These are phyloP conservation scores for Himalopsyche anomala DNA, from an alignment of 2,888 invertebrate species.

Conservation along the genomic window DNA sequence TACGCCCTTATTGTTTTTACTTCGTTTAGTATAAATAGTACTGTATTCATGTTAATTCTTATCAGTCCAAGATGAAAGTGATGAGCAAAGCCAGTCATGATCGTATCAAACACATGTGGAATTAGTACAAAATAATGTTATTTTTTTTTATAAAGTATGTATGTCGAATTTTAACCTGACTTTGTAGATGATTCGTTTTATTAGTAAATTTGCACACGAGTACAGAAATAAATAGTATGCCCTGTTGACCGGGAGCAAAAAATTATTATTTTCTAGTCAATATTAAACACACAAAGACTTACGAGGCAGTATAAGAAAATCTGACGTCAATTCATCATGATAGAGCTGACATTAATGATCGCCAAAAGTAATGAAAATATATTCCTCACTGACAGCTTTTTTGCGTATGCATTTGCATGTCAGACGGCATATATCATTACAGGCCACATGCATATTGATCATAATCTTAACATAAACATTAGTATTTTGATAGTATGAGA, in stretches of 20 bases:
- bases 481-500: neutral
- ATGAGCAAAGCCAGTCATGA: no score
- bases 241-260: neutral
- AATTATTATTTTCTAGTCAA: neutral
- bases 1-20: no score
- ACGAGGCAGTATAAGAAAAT: neutral
- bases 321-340: constrained; percentile 53
- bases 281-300: constrained; percentile 29
- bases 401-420: constrained; percentile 4
- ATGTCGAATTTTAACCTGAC: no score
- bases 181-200: no score
- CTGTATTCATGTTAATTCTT: no score
- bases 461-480: constrained; percentile 52
- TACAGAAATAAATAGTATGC: neutral
- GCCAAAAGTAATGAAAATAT: constrained; percentile 46
- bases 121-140: no score
- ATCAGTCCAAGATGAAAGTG: no score
- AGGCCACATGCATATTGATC: constrained; percentile 42
- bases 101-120: no score
- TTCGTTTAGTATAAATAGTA: no score
- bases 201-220: no score
- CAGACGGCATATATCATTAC: constrained; percentile 1
- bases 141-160: no score
- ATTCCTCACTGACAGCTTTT: constrained; percentile 39
- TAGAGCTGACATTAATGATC: constrained; percentile 55